Percentiles rank a stretch among this genome's conserved stretches.
phyloP scores from a whole-genome alignment of 1,140 invertebrate species.

The Magallana angulata region DNA sequence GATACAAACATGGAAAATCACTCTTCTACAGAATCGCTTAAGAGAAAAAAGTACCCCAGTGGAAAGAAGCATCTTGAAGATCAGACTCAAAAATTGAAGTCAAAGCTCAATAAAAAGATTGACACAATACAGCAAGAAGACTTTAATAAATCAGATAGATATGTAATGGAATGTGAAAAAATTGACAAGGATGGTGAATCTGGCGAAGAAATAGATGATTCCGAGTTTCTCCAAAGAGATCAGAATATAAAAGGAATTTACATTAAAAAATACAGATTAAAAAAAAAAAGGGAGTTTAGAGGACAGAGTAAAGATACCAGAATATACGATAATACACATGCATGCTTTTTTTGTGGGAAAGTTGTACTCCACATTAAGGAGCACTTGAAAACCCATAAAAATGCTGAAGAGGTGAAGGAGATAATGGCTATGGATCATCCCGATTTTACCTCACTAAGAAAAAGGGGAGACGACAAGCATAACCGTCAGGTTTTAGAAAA shows the following conservation, averaged over 20 bases:
- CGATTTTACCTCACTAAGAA: constrained; percentile 43
- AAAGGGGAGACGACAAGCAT: constrained; percentile 52
- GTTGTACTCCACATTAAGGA: constrained; percentile 44
- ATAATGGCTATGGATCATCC: constrained; percentile 22
- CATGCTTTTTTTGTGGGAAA: constrained; percentile 49
- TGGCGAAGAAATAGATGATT: constrained; percentile 15
- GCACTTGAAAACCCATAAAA: constrained; percentile 48
- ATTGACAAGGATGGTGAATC: constrained; percentile 15
- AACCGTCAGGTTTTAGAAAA: constrained; percentile 40
- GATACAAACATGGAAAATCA: constrained; percentile 15
- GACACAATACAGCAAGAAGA: constrained; percentile 15
- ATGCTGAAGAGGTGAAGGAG: constrained; percentile 38
- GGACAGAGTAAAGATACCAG: constrained; percentile 46
- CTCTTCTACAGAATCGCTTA: constrained; percentile 15
- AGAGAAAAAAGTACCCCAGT: constrained; percentile 15
- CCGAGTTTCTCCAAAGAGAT: constrained; percentile 31
- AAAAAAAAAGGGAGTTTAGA: constrained; percentile 25
- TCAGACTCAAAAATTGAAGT: constrained; percentile 10
- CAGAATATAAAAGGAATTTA: constrained; percentile 42
- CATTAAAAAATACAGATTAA: constrained; percentile 45
- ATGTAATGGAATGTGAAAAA: constrained; percentile 10
- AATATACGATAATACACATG: constrained; percentile 51
- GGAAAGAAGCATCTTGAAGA: constrained; percentile 8
- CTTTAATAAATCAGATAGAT: constrained; percentile 16
- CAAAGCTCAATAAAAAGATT: constrained; percentile 16